These are phyloP conservation scores for Orthosia incerta DNA, from an alignment of 2,888 invertebrate species.

Conservation along the genomic window DNA sequence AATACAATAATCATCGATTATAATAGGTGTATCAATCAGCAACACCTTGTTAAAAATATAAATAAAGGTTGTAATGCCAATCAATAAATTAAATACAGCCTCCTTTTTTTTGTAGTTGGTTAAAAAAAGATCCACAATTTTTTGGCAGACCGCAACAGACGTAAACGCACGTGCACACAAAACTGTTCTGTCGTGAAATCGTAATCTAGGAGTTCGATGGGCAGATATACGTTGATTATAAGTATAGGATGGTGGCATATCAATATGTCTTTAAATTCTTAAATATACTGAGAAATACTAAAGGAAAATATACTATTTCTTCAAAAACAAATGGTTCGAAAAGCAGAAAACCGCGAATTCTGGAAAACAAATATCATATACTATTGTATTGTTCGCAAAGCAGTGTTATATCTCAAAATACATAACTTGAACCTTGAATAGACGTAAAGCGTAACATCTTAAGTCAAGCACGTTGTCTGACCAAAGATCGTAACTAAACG, in stretches of 20 bases:
- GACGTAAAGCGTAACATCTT: constrained; percentile 1
- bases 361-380: no score
- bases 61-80: neutral
- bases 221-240: no score
- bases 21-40: constrained; percentile 36
- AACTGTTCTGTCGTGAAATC: neutral
- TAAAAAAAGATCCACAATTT: neutral
- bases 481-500: constrained; percentile 19
- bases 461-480: constrained; percentile 12
- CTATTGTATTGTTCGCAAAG: no score
- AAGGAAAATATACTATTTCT: no score
- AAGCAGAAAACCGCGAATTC: no score
- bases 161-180: neutral
- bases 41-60: neutral
- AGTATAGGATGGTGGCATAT: no score
- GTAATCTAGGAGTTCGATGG: no score
- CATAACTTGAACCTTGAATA: constrained; percentile 14
- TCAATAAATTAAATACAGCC: constrained; percentile 11
- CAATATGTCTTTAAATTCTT: no score
- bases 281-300: no score
- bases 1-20: constrained; percentile 6
- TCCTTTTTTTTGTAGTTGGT: neutral
- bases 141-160: neutral
- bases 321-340: no score
- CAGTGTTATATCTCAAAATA: neutral